These are phyloP conservation scores for Xestia xanthographa DNA, from an alignment of 2,888 invertebrate species.

Conservation along the genomic window DNA sequence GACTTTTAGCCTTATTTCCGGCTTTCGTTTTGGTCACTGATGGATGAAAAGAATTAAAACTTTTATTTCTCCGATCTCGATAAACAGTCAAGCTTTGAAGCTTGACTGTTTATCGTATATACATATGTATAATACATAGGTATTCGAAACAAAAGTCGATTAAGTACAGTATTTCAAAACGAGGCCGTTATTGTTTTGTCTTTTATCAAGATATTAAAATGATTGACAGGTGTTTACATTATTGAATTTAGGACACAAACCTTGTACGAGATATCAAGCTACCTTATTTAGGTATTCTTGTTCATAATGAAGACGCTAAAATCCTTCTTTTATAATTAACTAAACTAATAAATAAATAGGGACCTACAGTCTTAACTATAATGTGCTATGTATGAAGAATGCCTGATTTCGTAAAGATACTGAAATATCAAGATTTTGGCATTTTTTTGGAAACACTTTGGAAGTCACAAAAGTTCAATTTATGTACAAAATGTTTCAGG, in stretches of 20 bases:
- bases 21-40: background rate
- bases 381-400: background rate
- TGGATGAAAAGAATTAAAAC: background rate
- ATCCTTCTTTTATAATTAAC: background rate
- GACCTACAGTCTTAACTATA: background rate
- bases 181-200: slow-evolving; percentile 6
- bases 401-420: background rate
- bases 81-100: background rate
- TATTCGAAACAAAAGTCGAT: background rate
- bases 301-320: background rate
- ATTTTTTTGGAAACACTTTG: background rate
- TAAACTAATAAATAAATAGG: background rate
- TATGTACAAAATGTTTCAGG: background rate
- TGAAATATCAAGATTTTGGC: background rate
- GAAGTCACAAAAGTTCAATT: background rate
- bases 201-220: slow-evolving; percentile 6
- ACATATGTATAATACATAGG: too few relatives aligned
- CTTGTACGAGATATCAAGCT: slow-evolving; percentile 18
- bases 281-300: background rate
- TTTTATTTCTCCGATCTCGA: background rate
- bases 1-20: background rate
- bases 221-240: slow-evolving; percentile 19
- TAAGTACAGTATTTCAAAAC: slow-evolving; percentile 6
- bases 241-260: slow-evolving; percentile 16
- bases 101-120: too few relatives aligned